phyloP scores from a whole-genome alignment of 23 tunicate species.

The Ascidia mentula region DNA sequence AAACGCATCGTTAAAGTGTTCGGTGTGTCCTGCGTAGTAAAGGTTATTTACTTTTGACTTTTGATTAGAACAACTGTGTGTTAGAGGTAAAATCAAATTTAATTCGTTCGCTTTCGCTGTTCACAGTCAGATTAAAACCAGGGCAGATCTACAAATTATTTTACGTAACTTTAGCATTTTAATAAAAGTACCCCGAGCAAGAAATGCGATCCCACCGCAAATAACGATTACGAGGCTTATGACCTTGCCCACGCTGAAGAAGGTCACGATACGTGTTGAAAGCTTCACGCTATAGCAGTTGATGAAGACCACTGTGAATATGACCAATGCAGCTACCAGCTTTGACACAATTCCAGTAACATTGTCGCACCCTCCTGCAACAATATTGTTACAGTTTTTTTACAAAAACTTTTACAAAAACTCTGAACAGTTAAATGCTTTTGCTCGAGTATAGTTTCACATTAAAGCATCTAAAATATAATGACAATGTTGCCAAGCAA shows the following conservation, averaged over 20 bases:
- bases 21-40: slow-evolving; percentile 50
- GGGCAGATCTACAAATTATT: no score
- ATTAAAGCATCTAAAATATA: neutral
- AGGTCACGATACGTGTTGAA: slow-evolving; percentile 71
- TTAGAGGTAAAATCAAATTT: no score
- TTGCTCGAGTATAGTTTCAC: neutral
- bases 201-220: slow-evolving; percentile 80
- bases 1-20: slow-evolving; percentile 65
- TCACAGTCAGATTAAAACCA: no score
- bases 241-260: slow-evolving; percentile 92
- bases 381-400: neutral
- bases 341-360: slow-evolving; percentile 56
- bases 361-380: slow-evolving; percentile 30
- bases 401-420: neutral
- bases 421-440: neutral
- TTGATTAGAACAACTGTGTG: neutral
- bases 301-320: slow-evolving; percentile 65
- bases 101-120: no score
- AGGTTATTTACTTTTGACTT: neutral
- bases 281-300: slow-evolving; percentile 87
- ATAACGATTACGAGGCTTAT: slow-evolving; percentile 76
- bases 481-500: no score
- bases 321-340: slow-evolving; percentile 57
- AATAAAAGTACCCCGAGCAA: slow-evolving; percentile 49
- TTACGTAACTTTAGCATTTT: no score